These are phyloP conservation scores for Branchipolynoe longqiensis DNA, from an alignment of 2,888 invertebrate genomes.

Conservation along the genomic window DNA sequence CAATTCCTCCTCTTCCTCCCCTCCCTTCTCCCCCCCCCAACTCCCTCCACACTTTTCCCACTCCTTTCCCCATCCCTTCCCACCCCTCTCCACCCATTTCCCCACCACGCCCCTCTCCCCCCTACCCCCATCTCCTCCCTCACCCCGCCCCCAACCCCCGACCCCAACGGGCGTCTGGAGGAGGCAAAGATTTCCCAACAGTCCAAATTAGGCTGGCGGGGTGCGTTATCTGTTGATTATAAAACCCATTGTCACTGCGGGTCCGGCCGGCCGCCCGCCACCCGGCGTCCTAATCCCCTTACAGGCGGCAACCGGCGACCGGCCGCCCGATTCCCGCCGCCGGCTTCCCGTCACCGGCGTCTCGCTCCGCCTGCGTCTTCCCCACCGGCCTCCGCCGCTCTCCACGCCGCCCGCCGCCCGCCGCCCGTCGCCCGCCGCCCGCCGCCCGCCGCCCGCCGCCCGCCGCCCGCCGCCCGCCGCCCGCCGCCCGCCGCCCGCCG, in stretches of 20 bases:
- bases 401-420: conserved; percentile 31
- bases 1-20: too few relatives aligned
- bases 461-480: not conserved
- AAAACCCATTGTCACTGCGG: conserved; percentile 52
- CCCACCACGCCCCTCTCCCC: not conserved
- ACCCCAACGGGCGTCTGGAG: conserved; percentile 5
- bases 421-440: not conserved
- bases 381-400: not conserved
- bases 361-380: not conserved
- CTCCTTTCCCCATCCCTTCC: too few relatives aligned
- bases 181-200: conserved; percentile 47
- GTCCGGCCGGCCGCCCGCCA: not conserved
- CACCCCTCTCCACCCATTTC: too few relatives aligned
- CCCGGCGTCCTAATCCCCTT: not conserved
- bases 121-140: not conserved
- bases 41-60: too few relatives aligned
- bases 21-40: too few relatives aligned
- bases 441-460: not conserved
- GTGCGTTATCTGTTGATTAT: conserved; percentile 54
- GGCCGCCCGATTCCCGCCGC: not conserved
- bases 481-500: conserved; percentile 33
- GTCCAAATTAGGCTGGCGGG: conserved; percentile 45
- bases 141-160: not conserved
- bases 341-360: too few relatives aligned
- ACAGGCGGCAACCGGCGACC: not conserved